Evolutionary conservation across 2,888 invertebrate species (phyloP).

Genomic region (Meghimatium bilineatum): DNA sequence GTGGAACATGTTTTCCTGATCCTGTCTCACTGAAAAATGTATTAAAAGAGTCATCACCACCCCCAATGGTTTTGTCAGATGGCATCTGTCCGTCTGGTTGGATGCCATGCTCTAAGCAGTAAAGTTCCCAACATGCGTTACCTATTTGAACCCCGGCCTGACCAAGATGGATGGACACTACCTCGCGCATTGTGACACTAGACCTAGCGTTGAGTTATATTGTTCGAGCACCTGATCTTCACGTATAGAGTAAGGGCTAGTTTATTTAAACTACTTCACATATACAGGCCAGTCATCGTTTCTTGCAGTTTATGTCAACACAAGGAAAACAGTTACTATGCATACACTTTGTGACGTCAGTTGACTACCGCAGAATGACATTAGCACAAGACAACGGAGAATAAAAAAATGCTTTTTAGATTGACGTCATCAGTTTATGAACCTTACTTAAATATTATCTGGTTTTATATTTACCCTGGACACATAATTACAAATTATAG

Average conservation of each 20-base stretch:
- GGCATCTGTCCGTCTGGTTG: constrained; percentile 80
- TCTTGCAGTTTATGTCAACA: constrained; percentile 15
- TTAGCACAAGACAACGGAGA: constrained; percentile 17
- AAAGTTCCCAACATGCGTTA: constrained; percentile 80
- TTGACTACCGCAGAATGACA: constrained; percentile 17
- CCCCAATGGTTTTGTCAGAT: constrained; percentile 63
- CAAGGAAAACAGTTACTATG: constrained; percentile 36
- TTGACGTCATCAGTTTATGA: constrained; percentile 19
- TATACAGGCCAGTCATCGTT: constrained; percentile 17
- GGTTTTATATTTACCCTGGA: no score
- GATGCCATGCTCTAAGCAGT: constrained; percentile 78
- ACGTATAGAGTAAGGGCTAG: constrained; percentile 14
- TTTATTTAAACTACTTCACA: constrained; percentile 8
- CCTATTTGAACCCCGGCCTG: constrained; percentile 71
- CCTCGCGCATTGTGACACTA: constrained; percentile 35
- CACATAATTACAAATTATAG: no score
- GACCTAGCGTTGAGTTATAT: constrained; percentile 9
- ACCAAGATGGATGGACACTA: constrained; percentile 42
- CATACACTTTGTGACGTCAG: constrained; percentile 25
- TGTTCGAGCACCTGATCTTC: not conserved
- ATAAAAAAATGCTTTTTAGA: not conserved
- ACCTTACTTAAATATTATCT: not conserved
- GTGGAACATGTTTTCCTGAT: constrained; percentile 87
- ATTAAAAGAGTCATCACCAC: constrained; percentile 92
- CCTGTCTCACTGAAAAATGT: constrained; percentile 88